Base-by-base conservation (phyloP, 2,797 vertebrate genomes). In the Arvicola amphibius region DNA sequence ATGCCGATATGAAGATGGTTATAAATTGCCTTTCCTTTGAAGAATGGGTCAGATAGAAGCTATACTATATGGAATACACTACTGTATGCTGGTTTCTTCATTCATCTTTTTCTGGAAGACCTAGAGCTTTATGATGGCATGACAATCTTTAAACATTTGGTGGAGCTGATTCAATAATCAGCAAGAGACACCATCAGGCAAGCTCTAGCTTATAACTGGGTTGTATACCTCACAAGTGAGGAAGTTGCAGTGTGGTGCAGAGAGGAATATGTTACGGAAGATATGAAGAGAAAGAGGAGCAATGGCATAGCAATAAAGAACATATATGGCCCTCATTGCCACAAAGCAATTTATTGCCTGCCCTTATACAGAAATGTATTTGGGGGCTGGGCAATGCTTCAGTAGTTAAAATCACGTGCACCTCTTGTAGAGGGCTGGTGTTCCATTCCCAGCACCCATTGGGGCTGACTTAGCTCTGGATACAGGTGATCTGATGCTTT, bases 111-210 rank as follows among this genome's bases (percentile, higher is more conserved):
- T 83, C 83, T 94, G 51, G 25, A 48, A 43, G 21, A 78, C 59
- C 53, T 34, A 27, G 74, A 46, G 48, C n/a, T 85, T 81, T 56
- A 56, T 34, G 27, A 84, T 12, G 16, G 34, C 7, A 29, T 81
- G 32, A 56, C 2, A 19, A 80, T 65, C 48, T 61, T 76, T 7
- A 95, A 93, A 90, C 34, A 79, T 40, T 76, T 83, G 74, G 17
- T 85, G 59, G 71, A 61, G 46, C 40, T 88, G 53, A 86, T 59
- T 85, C 48, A 37, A 9, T 10, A 27, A 6, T 91, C 46, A 90
- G 11, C 59, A 84, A 90, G 81, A 23, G 51, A 95, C 3, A 46
- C 16, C 40, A 56, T 51, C 43, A 34, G 67, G 27, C 11, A 4
- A 73, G 32, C 88, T 40, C 12, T 23, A n/a, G 53, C 6, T 81